Conservation (phyloP, 2,888 invertebrate species). For the Drosophila lutescens region DNA sequence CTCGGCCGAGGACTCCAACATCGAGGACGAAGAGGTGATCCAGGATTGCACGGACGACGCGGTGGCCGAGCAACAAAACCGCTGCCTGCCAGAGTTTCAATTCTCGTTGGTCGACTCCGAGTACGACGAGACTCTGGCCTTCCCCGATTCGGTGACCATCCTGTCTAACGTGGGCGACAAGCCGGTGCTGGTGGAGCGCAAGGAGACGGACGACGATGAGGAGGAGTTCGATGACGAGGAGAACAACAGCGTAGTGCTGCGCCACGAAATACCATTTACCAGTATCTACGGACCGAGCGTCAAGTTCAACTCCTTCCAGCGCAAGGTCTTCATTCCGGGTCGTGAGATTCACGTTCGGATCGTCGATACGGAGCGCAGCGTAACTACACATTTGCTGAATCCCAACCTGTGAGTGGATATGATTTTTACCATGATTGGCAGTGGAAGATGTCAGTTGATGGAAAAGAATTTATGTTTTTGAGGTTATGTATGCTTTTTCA, state of each 20-base stretch:
- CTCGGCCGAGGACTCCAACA: slow-evolving; percentile 22
- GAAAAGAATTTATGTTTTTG: too few species aligned
- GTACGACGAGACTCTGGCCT: slow-evolving; percentile 91
- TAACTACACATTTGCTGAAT: slow-evolving; percentile 93
- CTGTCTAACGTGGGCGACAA: slow-evolving; percentile 86
- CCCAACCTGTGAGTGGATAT: slow-evolving; percentile 91
- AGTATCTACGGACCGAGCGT: slow-evolving; percentile 88
- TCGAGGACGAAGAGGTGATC: slow-evolving; percentile 37
- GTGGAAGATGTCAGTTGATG: too few species aligned
- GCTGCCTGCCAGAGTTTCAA: slow-evolving; percentile 86
- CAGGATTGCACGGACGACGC: slow-evolving; percentile 59
- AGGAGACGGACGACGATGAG: slow-evolving; percentile 82
- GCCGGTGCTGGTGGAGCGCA: slow-evolving; percentile 85
- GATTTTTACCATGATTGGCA: background rate
- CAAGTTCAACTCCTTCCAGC: slow-evolving; percentile 90
- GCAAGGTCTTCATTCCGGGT: slow-evolving; percentile 92
- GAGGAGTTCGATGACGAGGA: slow-evolving; percentile 72
- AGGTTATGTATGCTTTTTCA: too few species aligned
- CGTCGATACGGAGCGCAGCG: slow-evolving; percentile 91
- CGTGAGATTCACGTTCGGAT: slow-evolving; percentile 91
- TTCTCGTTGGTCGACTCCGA: slow-evolving; percentile 88
- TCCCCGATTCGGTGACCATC: slow-evolving; percentile 90
- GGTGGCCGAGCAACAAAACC: slow-evolving; percentile 58
- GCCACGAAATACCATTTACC: slow-evolving; percentile 86
- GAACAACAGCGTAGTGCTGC: slow-evolving; percentile 58